A percentile compares a stretch with the other conserved stretches of the same genome.
These are phyloP conservation scores for Sturnus vulgaris DNA, from an alignment of 2,113 vertebrate genomes.

Conservation along the genomic window DNA sequence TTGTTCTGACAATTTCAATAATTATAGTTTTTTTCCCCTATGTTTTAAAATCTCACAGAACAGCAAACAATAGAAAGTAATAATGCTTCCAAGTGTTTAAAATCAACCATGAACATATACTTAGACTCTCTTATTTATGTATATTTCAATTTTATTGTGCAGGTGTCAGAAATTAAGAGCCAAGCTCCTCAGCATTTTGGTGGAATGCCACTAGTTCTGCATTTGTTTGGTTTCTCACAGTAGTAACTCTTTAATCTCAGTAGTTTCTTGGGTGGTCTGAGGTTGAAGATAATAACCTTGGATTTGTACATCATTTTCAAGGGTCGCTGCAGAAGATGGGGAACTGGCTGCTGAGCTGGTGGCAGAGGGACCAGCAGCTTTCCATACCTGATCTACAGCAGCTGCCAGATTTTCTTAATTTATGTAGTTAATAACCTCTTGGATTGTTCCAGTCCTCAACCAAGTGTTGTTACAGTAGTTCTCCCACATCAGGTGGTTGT, in stretches of 20 bases:
- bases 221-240: neutral
- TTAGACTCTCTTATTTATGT: neutral
- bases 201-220: neutral
- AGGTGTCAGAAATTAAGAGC: neutral
- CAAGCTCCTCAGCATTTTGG: neutral
- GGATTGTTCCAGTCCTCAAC: neutral
- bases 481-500: neutral
- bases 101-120: neutral
- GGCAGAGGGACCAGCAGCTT: neutral
- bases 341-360: neutral
- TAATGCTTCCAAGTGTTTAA: neutral
- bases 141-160: neutral
- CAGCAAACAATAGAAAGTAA: neutral
- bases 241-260: neutral
- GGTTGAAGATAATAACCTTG: neutral
- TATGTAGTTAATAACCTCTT: neutral
- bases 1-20: neutral
- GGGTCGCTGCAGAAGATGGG: neutral
- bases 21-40: neutral
- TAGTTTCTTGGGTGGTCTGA: neutral
- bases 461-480: neutral
- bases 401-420: neutral
- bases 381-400: neutral
- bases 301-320: fast-evolving
- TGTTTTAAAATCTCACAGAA: neutral